phyloP scores from a whole-genome alignment of 2,888 invertebrate genomes.

The Taphrorychus bicolor region DNA sequence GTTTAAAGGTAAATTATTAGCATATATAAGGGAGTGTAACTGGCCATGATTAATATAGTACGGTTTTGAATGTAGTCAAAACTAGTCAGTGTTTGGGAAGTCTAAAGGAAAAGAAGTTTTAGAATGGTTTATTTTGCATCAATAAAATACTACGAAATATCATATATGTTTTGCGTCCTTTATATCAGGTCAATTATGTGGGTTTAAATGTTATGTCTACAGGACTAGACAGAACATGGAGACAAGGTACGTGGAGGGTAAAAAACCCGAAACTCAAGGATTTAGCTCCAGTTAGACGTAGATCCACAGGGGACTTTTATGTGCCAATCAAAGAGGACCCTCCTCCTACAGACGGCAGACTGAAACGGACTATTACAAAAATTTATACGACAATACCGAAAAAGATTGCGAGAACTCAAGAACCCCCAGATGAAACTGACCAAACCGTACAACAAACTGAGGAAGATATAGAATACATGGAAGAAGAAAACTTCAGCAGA shows the following conservation, averaged over 20 bases:
- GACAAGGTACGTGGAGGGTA: slow-evolving; percentile 69
- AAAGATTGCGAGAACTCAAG: slow-evolving; percentile 46
- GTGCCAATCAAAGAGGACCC: slow-evolving; percentile 41
- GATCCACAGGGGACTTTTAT: slow-evolving; percentile 49
- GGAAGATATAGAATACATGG: slow-evolving; percentile 21
- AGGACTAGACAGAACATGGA: slow-evolving; percentile 75
- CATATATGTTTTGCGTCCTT: too few species aligned
- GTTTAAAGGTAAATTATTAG: not conserved
- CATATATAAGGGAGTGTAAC: slow-evolving; percentile 1
- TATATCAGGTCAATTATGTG: too few species aligned
- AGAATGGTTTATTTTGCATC: too few species aligned
- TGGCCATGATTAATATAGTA: too few species aligned
- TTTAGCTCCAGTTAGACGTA: slow-evolving; percentile 49
- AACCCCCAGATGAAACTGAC: slow-evolving; percentile 19
- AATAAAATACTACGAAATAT: too few species aligned
- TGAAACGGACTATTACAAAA: slow-evolving; percentile 50
- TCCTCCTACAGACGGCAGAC: slow-evolving; percentile 40
- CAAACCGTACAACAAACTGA: too few species aligned
- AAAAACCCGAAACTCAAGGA: slow-evolving; percentile 54
- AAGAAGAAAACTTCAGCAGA: slow-evolving; percentile 60
- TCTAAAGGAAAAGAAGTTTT: too few species aligned
- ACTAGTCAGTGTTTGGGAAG: too few species aligned
- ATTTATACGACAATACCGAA: slow-evolving; percentile 48
- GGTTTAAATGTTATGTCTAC: too few species aligned
- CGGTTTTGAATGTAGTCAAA: too few species aligned